Evolutionary conservation across 2,113 vertebrate species (phyloP).

Genomic region (Centrocercus urophasianus): DNA sequence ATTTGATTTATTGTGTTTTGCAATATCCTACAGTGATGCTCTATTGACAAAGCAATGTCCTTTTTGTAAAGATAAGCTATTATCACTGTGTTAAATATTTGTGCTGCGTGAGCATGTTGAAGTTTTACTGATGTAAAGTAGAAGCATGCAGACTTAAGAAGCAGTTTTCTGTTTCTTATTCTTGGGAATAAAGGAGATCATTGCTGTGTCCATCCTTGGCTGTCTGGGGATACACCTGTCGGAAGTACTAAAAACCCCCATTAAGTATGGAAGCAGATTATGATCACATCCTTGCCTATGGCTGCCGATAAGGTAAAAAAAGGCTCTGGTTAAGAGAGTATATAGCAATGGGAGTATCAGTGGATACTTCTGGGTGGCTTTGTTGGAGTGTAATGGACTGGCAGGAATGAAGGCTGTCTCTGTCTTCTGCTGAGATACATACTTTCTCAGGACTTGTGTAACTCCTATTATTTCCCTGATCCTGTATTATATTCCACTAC

Average conservation of each 20-base stretch:
- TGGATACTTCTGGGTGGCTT: not conserved
- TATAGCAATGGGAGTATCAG: not conserved
- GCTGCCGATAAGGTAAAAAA: not conserved
- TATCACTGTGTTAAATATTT: not conserved
- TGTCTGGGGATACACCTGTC: not conserved
- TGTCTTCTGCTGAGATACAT: not conserved
- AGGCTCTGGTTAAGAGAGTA: not conserved
- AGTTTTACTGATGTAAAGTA: not conserved
- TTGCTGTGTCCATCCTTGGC: not conserved
- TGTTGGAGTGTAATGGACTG: not conserved
- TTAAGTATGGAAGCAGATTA: not conserved
- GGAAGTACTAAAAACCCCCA: not conserved
- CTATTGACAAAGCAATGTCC: not conserved
- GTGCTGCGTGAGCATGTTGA: not conserved
- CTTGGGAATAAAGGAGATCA: not conserved
- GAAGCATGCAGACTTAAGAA: not conserved
- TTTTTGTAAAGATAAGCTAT: not conserved
- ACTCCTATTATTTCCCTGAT: not conserved
- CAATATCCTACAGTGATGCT: not conserved
- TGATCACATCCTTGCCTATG: not conserved
- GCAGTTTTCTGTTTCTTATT: not conserved
- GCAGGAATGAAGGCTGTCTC: not conserved
- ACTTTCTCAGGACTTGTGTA: not conserved
- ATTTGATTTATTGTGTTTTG: not conserved
- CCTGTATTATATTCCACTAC: not conserved